A percentile compares a stretch with the other conserved stretches of the same genome.
Conservation (phyloP, 2,113 vertebrate species). For the Rhinoderma darwinii region DNA sequence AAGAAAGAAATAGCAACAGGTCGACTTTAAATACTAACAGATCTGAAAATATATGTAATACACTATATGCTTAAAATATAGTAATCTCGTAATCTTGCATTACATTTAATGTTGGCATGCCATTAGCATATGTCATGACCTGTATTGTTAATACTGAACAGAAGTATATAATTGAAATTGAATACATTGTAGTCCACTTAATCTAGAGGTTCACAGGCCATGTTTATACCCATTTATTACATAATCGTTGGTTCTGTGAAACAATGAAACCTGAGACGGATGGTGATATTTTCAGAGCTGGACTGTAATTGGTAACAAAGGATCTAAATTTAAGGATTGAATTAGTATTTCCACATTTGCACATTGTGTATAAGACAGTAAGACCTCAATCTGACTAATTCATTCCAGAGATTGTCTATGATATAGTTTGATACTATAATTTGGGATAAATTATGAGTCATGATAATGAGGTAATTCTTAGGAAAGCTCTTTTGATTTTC, state of each 20-base stretch:
- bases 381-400: not conserved
- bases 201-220: not conserved
- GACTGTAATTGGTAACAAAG: not conserved
- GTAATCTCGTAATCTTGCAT: too few relatives aligned
- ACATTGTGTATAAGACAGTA: not conserved
- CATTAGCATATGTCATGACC: not conserved
- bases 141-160: not conserved
- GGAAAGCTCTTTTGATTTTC: slow-evolving; percentile 7
- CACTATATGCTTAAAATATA: too few relatives aligned
- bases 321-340: not conserved
- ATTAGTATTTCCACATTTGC: not conserved
- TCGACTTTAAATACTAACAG: too few relatives aligned
- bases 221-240: not conserved
- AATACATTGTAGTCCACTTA: not conserved
- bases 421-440: not conserved
- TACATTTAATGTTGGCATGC: not conserved
- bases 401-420: not conserved
- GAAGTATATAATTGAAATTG: not conserved
- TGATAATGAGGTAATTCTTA: not conserved
- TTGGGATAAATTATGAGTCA: slow-evolving; percentile 15
- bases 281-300: not conserved
- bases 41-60: not conserved
- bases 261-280: not conserved
- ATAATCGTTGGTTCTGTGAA: not conserved
- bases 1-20: too few relatives aligned